These are phyloP conservation scores for Emydocephalus ijimae DNA, from an alignment of 2,113 vertebrate species.

Conservation along the genomic window DNA sequence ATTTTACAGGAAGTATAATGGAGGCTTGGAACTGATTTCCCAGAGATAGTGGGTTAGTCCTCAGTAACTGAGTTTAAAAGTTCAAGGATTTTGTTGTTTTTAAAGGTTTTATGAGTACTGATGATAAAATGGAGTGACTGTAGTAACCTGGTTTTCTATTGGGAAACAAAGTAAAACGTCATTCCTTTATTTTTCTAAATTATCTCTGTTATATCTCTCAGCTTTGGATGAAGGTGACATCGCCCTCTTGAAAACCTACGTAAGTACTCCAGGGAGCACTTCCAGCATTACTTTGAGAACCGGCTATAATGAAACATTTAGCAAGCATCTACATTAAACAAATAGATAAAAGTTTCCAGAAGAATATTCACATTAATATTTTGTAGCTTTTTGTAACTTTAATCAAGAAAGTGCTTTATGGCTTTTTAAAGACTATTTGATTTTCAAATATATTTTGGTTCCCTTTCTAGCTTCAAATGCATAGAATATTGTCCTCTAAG, in stretches of 20 bases:
- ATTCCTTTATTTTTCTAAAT: constrained; percentile 34
- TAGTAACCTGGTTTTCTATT: background rate
- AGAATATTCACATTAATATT: background rate
- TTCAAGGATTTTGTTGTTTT: background rate
- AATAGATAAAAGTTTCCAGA: background rate
- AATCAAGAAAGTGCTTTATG: background rate
- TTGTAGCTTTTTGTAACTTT: background rate
- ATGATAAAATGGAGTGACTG: background rate
- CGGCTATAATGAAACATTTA: background rate
- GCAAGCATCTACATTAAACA: background rate
- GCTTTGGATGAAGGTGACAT: constrained; percentile 98
- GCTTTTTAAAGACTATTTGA: background rate
- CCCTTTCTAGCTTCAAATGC: background rate
- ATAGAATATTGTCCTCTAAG: background rate
- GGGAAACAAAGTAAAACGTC: constrained; percentile 7
- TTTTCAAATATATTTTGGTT: background rate
- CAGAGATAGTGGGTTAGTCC: no score
- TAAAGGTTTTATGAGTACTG: background rate
- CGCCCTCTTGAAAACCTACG: constrained; percentile 95
- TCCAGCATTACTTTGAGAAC: background rate
- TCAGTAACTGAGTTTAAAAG: no score
- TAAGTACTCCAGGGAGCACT: constrained; percentile 68
- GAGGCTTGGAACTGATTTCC: no score
- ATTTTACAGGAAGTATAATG: no score
- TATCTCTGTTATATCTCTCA: constrained; percentile 61